phyloP scores from a whole-genome alignment of 2,113 vertebrate species.

The Xyrauchen texanus region DNA sequence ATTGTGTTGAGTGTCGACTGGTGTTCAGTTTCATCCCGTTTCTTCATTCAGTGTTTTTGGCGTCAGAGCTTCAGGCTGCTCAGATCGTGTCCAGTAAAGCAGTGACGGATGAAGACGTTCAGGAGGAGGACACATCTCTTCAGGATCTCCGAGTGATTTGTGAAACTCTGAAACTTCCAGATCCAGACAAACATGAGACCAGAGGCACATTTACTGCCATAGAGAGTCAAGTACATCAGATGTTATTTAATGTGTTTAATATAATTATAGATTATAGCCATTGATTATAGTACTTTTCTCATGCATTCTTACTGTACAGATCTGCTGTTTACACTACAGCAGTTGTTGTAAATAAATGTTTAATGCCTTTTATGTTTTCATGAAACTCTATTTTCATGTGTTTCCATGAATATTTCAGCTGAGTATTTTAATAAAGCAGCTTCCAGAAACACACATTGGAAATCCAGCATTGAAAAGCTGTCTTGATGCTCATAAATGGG shows the following conservation, averaged over 20 bases:
- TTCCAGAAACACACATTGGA: constrained; percentile 77
- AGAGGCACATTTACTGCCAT: constrained; percentile 72
- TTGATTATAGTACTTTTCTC: too few species aligned
- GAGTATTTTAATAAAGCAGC: constrained; percentile 76
- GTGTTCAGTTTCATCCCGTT: too few species aligned
- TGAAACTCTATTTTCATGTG: constrained; percentile 39
- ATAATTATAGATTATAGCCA: too few species aligned
- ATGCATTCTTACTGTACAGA: too few species aligned
- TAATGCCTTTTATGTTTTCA: too few species aligned
- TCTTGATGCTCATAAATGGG: constrained; percentile 83
- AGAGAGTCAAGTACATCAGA: constrained; percentile 56
- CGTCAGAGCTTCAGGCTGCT: constrained; percentile 85
- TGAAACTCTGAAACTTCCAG: constrained; percentile 75
- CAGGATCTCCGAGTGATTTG: constrained; percentile 81
- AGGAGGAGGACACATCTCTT: constrained; percentile 65
- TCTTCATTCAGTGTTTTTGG: constrained; percentile 83
- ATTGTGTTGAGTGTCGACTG: too few species aligned
- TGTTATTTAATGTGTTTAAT: too few species aligned
- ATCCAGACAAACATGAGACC: constrained; percentile 69
- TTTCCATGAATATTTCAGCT: constrained; percentile 71
- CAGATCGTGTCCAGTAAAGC: constrained; percentile 76
- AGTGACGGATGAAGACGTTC: constrained; percentile 54
- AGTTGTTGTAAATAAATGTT: too few species aligned
- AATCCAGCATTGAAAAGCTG: constrained; percentile 80
- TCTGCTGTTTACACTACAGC: too few species aligned